Percentiles rank a stretch among this genome's conserved stretches.
These are phyloP conservation scores for Hylomyscus alleni DNA, from an alignment of 2,797 vertebrate species.

Conservation along the genomic window DNA sequence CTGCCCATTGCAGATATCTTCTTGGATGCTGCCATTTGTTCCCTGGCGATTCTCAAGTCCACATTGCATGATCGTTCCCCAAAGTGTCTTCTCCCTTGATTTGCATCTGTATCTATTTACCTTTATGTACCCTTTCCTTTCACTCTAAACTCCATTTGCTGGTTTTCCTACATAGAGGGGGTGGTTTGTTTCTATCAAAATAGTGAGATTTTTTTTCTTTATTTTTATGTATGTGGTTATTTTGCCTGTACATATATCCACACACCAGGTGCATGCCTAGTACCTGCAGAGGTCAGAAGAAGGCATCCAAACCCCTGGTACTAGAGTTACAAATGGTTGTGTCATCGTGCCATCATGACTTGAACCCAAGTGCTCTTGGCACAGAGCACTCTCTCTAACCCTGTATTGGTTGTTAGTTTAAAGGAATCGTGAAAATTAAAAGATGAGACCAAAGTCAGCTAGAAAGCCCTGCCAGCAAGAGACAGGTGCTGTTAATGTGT, in stretches of 20 bases:
- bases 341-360: background rate
- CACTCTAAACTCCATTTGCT: conserved; percentile 56
- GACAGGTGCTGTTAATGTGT: background rate
- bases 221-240: background rate
- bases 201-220: background rate
- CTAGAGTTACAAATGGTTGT: background rate
- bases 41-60: conserved; percentile 63
- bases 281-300: background rate
- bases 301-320: background rate
- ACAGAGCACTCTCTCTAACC: background rate
- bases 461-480: background rate
- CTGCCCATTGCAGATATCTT: conserved; percentile 77
- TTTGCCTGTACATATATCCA: background rate
- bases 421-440: conserved; percentile 63
- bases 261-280: background rate
- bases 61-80: conserved; percentile 67
- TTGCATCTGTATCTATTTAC: conserved; percentile 31
- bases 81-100: conserved; percentile 66
- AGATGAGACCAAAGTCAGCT: conserved; percentile 39
- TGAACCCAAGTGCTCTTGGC: background rate
- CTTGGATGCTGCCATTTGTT: conserved; percentile 70
- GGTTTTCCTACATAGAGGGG: conserved; percentile 4
- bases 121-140: conserved; percentile 40
- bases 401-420: background rate
- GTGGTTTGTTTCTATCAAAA: background rate